Base-by-base conservation (phyloP, 2,888 invertebrate genomes). In the Ischnus inquisitorius region DNA sequence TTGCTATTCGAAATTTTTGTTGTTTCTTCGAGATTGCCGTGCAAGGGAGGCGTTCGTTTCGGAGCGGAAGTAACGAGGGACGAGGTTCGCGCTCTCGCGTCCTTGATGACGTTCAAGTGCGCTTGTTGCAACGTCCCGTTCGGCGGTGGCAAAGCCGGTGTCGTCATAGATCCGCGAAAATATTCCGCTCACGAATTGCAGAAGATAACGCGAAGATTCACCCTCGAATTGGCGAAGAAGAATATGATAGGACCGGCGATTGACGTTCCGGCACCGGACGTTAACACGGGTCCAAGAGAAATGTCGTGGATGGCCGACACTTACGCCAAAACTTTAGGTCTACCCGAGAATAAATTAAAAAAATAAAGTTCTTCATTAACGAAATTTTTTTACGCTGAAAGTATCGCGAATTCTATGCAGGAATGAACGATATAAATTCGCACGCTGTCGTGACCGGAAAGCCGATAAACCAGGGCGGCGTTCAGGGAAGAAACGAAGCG, bases 301-400 rank as follows among this genome's bases (percentile, higher is more conserved):
- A 98, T 98, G 98, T 97, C 98, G 83, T 99, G 99, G 99, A 97
- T 99, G 90, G 98, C 99, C 0, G 99, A 99, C 94, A 99, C 99
- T 0, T 99, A 98, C 94, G 96, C 97, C 75, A 98, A 98, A 94
- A 99, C 99, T 64, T 96, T 98, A 90, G 98, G 98, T 75, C 97
- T 96, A 93, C 95, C 96, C 8, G 4, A 3, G 28, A 34, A 1
- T 34, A 6, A 41, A 19, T 62, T 10, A 34, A 6, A 14, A 57
- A 71, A n/a, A 22, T 4, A 34, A 34, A 3, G 34, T 34, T 34
- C n/a, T 6, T 3, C n/a, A 72, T n/a, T n/a, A 28, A 43, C 14
- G 16, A 34, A 46, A 16, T 19, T 54, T 22, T 10, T 22, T 4
- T 34, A 34, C 1, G 8, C 6, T 34, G 1, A 34, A 34, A 34